Evolutionary conservation across 2,888 invertebrate species (phyloP).

Genomic region (Cordylochernes scorpioides): DNA sequence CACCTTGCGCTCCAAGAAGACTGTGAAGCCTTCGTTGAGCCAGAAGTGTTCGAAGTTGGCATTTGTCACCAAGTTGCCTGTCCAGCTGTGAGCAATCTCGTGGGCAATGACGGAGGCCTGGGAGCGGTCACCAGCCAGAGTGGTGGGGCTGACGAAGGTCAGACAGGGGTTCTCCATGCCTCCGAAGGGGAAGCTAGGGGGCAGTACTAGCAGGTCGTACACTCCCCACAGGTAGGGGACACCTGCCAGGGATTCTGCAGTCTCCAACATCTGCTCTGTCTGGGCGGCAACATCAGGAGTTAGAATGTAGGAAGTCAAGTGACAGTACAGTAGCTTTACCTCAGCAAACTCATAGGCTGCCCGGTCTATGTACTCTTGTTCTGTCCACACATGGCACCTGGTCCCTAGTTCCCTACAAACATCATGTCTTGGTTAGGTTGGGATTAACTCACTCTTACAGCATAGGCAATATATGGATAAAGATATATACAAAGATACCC

Average conservation of each 20-base stretch:
- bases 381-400: constrained; percentile 64
- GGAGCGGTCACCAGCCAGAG: constrained; percentile 67
- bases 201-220: constrained; percentile 63
- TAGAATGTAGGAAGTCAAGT: no score
- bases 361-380: constrained; percentile 49
- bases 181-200: constrained; percentile 77
- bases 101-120: constrained; percentile 71
- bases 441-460: no score
- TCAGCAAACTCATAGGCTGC: constrained; percentile 69
- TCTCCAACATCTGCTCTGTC: constrained; percentile 50
- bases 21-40: constrained; percentile 86
- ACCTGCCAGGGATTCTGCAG: constrained; percentile 57
- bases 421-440: no score
- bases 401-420: constrained; percentile 45
- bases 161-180: constrained; percentile 95
- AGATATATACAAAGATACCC: no score
- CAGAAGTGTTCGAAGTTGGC: constrained; percentile 82
- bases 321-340: no score
- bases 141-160: constrained; percentile 80
- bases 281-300: no score
- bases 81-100: constrained; percentile 87
- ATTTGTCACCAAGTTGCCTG: constrained; percentile 80
- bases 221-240: constrained; percentile 62
- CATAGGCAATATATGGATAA: no score
- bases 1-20: constrained; percentile 68